phyloP scores from a whole-genome alignment of 2,888 invertebrate species.

The Eugnorisma glareosa region DNA sequence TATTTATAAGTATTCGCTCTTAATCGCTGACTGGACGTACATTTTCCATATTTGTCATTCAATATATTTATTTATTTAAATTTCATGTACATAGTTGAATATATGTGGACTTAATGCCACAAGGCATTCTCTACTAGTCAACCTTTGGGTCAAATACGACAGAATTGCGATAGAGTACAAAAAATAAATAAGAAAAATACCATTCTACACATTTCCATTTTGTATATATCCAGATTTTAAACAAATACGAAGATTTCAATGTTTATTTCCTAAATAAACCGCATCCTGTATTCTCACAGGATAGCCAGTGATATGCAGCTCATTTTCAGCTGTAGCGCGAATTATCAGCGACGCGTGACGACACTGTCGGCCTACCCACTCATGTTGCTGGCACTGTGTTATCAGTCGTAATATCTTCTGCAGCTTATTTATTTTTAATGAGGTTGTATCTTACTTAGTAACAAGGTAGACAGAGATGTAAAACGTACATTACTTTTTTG shows the following conservation, averaged over 20 bases:
- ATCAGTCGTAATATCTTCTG: slow-evolving; percentile 27
- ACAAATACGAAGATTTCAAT: background rate
- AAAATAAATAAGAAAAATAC: no score
- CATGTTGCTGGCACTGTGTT: slow-evolving; percentile 11
- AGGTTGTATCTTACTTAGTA: slow-evolving; percentile 13
- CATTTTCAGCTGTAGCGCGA: slow-evolving; percentile 80
- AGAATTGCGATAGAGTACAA: no score
- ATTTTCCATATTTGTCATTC: background rate
- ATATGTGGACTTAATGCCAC: no score
- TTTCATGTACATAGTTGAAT: no score
- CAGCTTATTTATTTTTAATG: slow-evolving; percentile 40
- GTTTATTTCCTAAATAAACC: background rate
- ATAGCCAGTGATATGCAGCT: slow-evolving; percentile 80
- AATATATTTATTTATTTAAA: no score
- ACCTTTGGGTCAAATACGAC: no score
- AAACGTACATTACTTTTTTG: background rate
- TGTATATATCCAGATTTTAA: background rate
- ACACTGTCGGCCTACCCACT: slow-evolving; percentile 41
- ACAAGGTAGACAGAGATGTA: background rate
- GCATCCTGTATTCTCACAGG: slow-evolving; percentile 58
- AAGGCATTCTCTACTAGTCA: no score
- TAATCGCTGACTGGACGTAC: background rate
- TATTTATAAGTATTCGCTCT: background rate
- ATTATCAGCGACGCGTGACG: slow-evolving; percentile 80
- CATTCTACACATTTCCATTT: no score